Conservation (phyloP, 2,797 vertebrate genomes). For the Microtus californicus region DNA sequence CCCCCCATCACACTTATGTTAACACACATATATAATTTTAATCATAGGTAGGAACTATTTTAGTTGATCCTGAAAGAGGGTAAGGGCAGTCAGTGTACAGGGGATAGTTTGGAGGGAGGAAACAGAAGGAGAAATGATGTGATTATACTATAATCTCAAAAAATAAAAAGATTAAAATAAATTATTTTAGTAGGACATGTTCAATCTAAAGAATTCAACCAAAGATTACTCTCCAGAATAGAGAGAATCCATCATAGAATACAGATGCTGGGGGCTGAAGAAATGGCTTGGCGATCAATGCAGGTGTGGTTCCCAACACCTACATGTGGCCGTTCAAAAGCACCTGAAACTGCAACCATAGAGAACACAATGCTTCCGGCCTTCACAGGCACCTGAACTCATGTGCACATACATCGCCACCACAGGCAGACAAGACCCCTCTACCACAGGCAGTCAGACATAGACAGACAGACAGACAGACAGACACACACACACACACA, state of each 20-base stretch:
- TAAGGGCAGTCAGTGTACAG: background rate
- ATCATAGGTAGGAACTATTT: background rate
- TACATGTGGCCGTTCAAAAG: background rate
- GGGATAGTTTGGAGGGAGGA: background rate
- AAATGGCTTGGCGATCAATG: background rate
- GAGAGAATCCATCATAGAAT: background rate
- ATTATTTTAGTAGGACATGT: background rate
- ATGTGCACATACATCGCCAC: background rate
- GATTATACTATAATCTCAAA: background rate
- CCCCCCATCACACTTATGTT: background rate
- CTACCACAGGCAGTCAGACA: background rate
- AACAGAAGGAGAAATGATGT: background rate
- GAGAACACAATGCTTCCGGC: background rate
- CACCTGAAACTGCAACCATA: background rate
- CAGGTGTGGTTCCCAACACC: background rate
- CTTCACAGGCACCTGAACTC: background rate
- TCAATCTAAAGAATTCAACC: constrained; percentile 1
- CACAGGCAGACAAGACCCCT: background rate
- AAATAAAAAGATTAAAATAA: background rate
- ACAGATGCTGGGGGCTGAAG: too few species aligned
- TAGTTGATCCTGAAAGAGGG: background rate
- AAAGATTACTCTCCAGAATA: background rate
- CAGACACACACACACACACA: background rate
- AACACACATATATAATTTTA: background rate
- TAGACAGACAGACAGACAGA: too few species aligned